Evolutionary conservation across 2,888 invertebrate genomes (phyloP).

Genomic region (Mythimna ferrago): DNA sequence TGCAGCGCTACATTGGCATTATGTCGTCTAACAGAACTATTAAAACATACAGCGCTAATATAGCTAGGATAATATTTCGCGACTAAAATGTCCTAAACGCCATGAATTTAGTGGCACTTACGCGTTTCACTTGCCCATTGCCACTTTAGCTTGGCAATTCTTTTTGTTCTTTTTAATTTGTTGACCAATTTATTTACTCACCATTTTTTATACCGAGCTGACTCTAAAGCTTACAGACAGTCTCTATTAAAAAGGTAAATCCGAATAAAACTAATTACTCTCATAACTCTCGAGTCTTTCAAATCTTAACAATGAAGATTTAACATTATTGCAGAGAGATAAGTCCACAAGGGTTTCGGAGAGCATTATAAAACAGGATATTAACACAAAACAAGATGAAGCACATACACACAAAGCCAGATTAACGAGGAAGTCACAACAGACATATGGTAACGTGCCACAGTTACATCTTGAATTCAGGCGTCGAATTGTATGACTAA

Average conservation of each 20-base stretch:
- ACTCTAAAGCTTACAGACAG: neutral
- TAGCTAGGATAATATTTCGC: too few relatives aligned
- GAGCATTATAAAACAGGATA: constrained; percentile 31
- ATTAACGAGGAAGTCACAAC: constrained; percentile 23
- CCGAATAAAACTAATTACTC: neutral
- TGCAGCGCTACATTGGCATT: too few relatives aligned
- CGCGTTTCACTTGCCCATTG: too few relatives aligned
- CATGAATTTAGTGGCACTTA: too few relatives aligned
- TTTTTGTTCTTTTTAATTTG: too few relatives aligned
- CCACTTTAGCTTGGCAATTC: too few relatives aligned
- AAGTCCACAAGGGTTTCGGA: constrained; percentile 30
- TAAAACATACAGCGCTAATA: too few relatives aligned
- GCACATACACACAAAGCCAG: constrained; percentile 28
- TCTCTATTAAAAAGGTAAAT: neutral
- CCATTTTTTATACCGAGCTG: neutral
- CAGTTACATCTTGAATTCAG: constrained; percentile 1
- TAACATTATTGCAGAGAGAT: constrained; percentile 31
- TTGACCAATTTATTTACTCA: neutral
- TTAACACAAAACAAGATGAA: constrained; percentile 30
- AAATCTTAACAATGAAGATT: constrained; percentile 30
- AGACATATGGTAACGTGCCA: constrained; percentile 1
- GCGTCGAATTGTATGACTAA: neutral
- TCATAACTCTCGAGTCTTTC: constrained; percentile 4
- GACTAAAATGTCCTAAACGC: too few relatives aligned
- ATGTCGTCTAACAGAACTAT: too few relatives aligned